Evolutionary conservation across 2,797 vertebrate genomes (phyloP).

Genomic region (Acomys russatus): DNA sequence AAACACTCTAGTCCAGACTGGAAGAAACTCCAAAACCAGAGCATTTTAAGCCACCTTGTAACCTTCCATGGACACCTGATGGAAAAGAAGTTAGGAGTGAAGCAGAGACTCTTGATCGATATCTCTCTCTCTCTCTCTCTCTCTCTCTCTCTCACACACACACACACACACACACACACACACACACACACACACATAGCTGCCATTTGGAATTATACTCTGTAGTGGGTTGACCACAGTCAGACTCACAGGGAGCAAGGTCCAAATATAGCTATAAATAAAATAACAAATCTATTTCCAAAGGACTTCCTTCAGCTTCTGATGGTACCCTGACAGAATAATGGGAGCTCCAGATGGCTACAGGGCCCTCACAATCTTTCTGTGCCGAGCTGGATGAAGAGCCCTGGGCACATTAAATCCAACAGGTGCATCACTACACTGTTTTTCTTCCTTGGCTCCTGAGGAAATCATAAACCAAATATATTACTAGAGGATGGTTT

Average conservation of each 20-base stretch:
- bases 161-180: too few relatives aligned
- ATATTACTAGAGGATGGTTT: conserved; percentile 92
- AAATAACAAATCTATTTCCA: conserved; percentile 57
- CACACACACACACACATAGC: not conserved
- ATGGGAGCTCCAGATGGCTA: conserved; percentile 90
- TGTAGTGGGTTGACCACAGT: not conserved
- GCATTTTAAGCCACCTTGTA: not conserved
- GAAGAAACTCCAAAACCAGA: not conserved
- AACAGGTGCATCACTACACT: conserved; percentile 91
- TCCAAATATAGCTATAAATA: conserved; percentile 70
- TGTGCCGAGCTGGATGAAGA: conserved; percentile 51
- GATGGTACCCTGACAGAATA: conserved; percentile 61
- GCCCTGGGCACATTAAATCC: conserved; percentile 89
- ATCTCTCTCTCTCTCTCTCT: too few relatives aligned
- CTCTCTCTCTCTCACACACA: too few relatives aligned
- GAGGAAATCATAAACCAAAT: conserved; percentile 96
- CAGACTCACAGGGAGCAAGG: conserved; percentile 19
- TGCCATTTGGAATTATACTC: conserved; percentile 10
- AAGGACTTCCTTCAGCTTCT: conserved; percentile 61
- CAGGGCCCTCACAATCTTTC: conserved; percentile 86
- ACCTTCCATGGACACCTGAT: not conserved
- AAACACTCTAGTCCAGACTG: not conserved
- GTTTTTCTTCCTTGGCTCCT: conserved; percentile 92
- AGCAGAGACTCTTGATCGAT: not conserved
- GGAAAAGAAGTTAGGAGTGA: not conserved